Conservation (phyloP, 1,140 invertebrate species). For the Diuraphis noxia region DNA sequence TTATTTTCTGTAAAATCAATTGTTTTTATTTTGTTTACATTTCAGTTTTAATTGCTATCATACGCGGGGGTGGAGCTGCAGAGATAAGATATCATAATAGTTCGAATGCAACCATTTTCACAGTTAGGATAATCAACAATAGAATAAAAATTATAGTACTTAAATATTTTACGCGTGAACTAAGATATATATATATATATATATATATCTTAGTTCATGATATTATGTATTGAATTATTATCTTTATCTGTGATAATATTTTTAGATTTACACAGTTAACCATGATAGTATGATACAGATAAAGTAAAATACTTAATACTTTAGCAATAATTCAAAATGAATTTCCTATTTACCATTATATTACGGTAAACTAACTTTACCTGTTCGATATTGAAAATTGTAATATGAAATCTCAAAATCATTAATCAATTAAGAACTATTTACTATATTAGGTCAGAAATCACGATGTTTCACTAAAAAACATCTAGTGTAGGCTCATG, state of each 20-base stretch:
- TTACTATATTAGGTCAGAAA: background rate
- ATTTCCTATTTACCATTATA: no score
- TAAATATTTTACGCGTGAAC: no score
- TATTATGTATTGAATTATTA: no score
- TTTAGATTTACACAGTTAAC: no score
- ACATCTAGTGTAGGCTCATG: background rate
- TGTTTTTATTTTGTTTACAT: constrained; percentile 32
- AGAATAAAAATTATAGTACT: background rate
- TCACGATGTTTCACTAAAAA: background rate
- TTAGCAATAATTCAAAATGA: no score
- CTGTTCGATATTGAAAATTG: background rate
- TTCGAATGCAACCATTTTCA: background rate
- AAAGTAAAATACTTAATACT: no score
- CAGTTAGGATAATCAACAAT: background rate
- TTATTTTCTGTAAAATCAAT: background rate
- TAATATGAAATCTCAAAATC: background rate
- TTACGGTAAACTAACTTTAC: no score
- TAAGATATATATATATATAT: no score
- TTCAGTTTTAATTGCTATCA: constrained; percentile 40
- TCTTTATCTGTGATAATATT: no score
- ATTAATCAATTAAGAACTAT: no score
- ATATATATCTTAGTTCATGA: no score
- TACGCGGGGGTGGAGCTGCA: constrained; percentile 19
- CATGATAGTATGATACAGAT: no score
- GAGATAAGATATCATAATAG: constrained; percentile 25